Percentiles rank a stretch among this genome's conserved stretches.
phyloP scores from a whole-genome alignment of 2,113 vertebrate genomes.

The Onychorhynchus coronatus region DNA sequence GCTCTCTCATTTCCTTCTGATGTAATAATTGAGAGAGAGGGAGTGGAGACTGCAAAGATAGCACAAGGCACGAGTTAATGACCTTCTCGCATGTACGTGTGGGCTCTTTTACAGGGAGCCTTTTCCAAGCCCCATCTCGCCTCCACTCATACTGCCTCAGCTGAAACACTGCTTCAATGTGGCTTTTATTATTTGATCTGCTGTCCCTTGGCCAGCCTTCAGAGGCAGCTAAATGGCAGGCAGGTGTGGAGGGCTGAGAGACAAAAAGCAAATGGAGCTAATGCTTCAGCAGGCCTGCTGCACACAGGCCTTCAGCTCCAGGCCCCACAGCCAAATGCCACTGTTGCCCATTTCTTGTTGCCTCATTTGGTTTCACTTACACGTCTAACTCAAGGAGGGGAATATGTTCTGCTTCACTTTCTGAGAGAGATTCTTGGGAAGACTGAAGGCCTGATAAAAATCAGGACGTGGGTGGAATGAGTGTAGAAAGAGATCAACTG shows the following conservation, averaged over 20 bases:
- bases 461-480: not conserved
- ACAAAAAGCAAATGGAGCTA: conserved; percentile 29
- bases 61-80: conserved; percentile 54
- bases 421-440: not conserved
- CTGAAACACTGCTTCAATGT: conserved; percentile 23
- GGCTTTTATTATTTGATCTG: conserved; percentile 51
- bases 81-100: conserved; percentile 62
- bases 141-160: conserved; percentile 33
- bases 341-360: not conserved
- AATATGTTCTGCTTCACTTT: not conserved
- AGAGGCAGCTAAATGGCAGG: conserved; percentile 21
- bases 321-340: not conserved
- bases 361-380: not conserved
- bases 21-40: conserved; percentile 43
- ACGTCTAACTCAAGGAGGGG: not conserved
- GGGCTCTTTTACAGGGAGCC: conserved; percentile 47
- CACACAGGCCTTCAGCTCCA: not conserved
- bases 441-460: not conserved
- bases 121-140: conserved; percentile 45
- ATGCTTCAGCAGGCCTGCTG: not conserved
- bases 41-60: conserved; percentile 47
- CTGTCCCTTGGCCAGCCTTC: conserved; percentile 51
- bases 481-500: not conserved
- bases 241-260: not conserved
- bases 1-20: conserved; percentile 55